Evolutionary conservation across 2,888 invertebrate species (phyloP), one percentile per base, ranked within the genome.

Genomic region (Malthinus seriepunctatus): DNA sequence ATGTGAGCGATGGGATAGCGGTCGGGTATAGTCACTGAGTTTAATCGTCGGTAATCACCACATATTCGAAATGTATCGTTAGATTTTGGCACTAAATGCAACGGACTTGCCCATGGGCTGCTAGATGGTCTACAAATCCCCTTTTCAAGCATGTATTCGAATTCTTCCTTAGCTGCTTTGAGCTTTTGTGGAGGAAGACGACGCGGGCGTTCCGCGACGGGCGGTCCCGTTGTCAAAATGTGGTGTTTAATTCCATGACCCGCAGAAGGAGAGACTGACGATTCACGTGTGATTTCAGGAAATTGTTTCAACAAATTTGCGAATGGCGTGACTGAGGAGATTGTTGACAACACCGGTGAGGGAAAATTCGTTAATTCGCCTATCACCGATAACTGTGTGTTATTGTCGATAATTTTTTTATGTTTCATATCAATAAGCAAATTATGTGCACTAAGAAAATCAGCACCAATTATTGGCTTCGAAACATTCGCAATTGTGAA

Each of bases 81-180:
- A 3, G 14, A 15, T 11, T 60, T 62, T 31, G 23, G 11, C 1
- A 62, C 63, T 34, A 73, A 45, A 51, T 72, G 74, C 0, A 80
- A 62, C 1, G 76, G 79, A 39, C 71, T 75, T 0, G 78, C 68
- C 77, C 76, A 80, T 1, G 67, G 62, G 34, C 76, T 76, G 3
- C 70, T 72, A 0, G 78, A 79, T 0, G 76, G 78, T 2, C 77
- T 67, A 33, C 76, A 76, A 8, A 79, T 76, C 0, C 77, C 79
- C 12, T 68, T 59, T 12, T 78, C 69, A 6, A 71, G 57, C 73
- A 53, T 45, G 35, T 32, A 46, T 7, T 46, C 7, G 10, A 46
- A 46, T 32, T 53, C 38, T 8, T 3, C 8, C 11, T 31, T 35
- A 4, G 53, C 45, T 0, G 31, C 32, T 5, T 10, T 6, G 1